Percentiles rank a stretch among this genome's conserved stretches.
phyloP scores from a whole-genome alignment of 2,888 invertebrate genomes.

The Endotricha flammealis region DNA sequence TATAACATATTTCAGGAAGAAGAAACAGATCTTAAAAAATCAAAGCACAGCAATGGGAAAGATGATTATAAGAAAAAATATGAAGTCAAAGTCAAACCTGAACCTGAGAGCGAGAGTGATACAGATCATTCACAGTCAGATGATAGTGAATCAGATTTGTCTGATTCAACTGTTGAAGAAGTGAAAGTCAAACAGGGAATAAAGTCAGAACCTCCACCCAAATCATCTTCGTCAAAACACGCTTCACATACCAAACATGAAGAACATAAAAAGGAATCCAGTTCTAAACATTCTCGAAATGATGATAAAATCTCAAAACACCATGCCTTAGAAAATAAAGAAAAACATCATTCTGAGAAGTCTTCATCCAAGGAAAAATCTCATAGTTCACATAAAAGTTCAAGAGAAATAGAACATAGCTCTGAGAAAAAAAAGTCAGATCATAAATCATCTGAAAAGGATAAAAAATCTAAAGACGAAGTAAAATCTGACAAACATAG shows the following conservation, averaged over 20 bases:
- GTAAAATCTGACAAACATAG: slow-evolving; percentile 36
- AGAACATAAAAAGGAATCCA: slow-evolving; percentile 37
- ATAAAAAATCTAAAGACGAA: slow-evolving; percentile 35
- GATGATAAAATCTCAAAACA: slow-evolving; percentile 26
- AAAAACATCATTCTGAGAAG: slow-evolving; percentile 38
- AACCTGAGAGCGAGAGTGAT: slow-evolving; percentile 28
- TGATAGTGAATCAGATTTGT: slow-evolving; percentile 41
- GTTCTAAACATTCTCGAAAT: slow-evolving; percentile 35
- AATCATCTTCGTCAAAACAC: slow-evolving; percentile 38
- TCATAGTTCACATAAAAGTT: slow-evolving; percentile 41
- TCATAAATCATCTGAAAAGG: slow-evolving; percentile 34
- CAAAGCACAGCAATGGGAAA: slow-evolving; percentile 47
- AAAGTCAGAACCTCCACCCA: slow-evolving; percentile 42
- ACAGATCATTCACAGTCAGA: slow-evolving; percentile 41
- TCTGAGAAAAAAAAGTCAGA: slow-evolving; percentile 46
- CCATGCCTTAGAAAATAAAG: slow-evolving; percentile 36
- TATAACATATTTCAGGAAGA: slow-evolving; percentile 48
- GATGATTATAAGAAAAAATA: slow-evolving; percentile 39
- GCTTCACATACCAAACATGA: slow-evolving; percentile 33
- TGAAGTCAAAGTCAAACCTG: slow-evolving; percentile 29
- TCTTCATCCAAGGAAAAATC: slow-evolving; percentile 41
- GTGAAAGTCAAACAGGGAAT: slow-evolving; percentile 40
- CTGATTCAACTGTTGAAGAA: slow-evolving; percentile 52
- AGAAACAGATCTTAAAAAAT: slow-evolving; percentile 46
- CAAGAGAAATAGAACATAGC: slow-evolving; percentile 38